Percentiles rank a stretch among this genome's conserved stretches.
Conservation (phyloP, 2,888 invertebrate species). For the Lymantria dispar region DNA sequence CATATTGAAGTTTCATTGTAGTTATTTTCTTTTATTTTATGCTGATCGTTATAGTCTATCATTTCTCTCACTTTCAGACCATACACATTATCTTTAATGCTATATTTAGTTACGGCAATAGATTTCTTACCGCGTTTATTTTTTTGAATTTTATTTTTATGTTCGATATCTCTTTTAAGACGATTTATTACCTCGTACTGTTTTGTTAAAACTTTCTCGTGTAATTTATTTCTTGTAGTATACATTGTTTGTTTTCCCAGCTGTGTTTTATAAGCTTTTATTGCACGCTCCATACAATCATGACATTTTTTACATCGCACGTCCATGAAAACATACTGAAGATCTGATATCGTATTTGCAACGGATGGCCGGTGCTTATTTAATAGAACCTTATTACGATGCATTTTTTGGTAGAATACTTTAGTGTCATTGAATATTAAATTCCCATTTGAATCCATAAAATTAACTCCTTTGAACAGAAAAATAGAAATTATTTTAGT, state of each 20-base stretch:
- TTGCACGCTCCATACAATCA: conserved; percentile 52
- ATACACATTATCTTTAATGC: conserved; percentile 45
- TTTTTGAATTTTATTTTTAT: conserved; percentile 19
- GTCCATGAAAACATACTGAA: conserved; percentile 41
- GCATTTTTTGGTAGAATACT: neutral
- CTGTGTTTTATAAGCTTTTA: conserved; percentile 40
- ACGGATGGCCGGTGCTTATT: conserved; percentile 35
- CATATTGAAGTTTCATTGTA: conserved; percentile 35
- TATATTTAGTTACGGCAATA: conserved; percentile 56
- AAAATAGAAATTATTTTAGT: no score
- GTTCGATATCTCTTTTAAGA: conserved; percentile 33
- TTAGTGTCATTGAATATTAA: neutral
- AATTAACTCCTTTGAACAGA: no score
- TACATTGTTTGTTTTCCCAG: conserved; percentile 17
- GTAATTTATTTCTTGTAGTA: conserved; percentile 30
- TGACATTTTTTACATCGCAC: conserved; percentile 44
- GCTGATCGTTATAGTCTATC: conserved; percentile 2
- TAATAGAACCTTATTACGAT: conserved; percentile 31
- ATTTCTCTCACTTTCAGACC: conserved; percentile 61
- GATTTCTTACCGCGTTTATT: conserved; percentile 33
- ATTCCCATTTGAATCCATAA: no score
- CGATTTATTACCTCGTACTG: conserved; percentile 23
- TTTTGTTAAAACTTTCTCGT: conserved; percentile 33
- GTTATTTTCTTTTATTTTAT: conserved; percentile 17
- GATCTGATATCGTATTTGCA: conserved; percentile 28